Percentiles rank a stretch among this genome's conserved stretches.
Conservation (phyloP, 2,113 vertebrate genomes). For the Caranx melampygus region DNA sequence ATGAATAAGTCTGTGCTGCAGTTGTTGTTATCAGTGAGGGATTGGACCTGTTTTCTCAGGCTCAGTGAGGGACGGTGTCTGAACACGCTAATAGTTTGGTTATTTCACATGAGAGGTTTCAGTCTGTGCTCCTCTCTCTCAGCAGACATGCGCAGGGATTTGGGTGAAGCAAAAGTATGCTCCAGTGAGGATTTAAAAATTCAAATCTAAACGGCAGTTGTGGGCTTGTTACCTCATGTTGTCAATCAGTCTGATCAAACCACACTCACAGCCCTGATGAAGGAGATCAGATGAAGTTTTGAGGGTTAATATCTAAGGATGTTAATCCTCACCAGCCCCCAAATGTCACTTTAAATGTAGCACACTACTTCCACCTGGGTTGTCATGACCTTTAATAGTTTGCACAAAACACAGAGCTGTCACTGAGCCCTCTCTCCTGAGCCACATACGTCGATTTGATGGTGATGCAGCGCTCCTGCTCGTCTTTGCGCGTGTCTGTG, state of each 20-base stretch:
- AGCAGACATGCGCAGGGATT: background rate
- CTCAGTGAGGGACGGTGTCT: no score
- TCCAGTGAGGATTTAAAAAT: background rate
- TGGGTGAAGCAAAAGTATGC: background rate
- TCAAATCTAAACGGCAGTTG: background rate
- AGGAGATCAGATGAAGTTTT: background rate
- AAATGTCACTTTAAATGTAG: background rate
- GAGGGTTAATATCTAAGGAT: background rate
- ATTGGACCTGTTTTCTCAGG: background rate
- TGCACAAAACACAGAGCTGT: conserved; percentile 28
- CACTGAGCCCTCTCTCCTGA: background rate
- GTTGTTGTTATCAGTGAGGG: background rate
- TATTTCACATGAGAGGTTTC: background rate
- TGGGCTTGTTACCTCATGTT: background rate
- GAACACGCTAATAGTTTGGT: background rate
- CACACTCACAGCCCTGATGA: background rate
- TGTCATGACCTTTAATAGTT: background rate
- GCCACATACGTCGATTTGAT: conserved; percentile 95
- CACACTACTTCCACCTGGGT: background rate
- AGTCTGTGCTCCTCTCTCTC: background rate
- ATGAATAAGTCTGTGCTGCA: conserved; percentile 1
- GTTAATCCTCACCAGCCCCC: background rate
- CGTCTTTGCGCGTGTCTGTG: conserved; percentile 95
- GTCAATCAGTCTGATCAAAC: background rate
- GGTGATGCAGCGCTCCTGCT: conserved; percentile 97